Evolutionary conservation across 1,140 invertebrate genomes (phyloP).

Genomic region (Zaprionus kolodkinae): DNA sequence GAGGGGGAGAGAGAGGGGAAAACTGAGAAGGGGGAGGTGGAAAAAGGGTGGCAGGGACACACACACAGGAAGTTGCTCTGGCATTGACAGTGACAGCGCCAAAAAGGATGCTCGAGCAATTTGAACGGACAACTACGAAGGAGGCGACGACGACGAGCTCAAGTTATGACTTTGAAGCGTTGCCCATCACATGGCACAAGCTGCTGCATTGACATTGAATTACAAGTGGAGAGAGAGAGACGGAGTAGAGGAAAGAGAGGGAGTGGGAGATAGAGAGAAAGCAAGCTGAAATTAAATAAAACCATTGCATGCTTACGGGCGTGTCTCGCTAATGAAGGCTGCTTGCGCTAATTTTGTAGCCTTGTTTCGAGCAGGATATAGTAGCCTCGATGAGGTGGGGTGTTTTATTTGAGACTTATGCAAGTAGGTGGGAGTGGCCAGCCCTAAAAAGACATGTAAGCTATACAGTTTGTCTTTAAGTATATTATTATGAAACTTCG

Average conservation of each 20-base stretch:
- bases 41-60: not conserved
- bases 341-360: conserved; percentile 63
- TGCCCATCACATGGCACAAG: conserved; percentile 43
- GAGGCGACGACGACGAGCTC: conserved; percentile 23
- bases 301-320: conserved; percentile 36
- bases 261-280: not conserved
- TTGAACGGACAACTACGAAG: conserved; percentile 5
- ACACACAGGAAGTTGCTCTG: conserved; percentile 15
- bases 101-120: conserved; percentile 26
- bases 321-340: conserved; percentile 55
- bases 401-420: not conserved
- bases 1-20: not conserved
- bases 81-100: conserved; percentile 34
- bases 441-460: not conserved
- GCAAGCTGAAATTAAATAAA: conserved; percentile 11
- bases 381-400: not conserved
- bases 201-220: conserved; percentile 41
- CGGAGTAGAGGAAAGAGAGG: too few relatives aligned
- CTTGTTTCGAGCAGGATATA: not conserved
- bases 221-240: not conserved
- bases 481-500: not conserved
- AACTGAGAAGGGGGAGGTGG: too few relatives aligned
- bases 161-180: conserved; percentile 70
- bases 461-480: not conserved
- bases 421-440: not conserved